Percentiles rank a stretch among this genome's conserved stretches.
phyloP scores from a whole-genome alignment of 2,888 invertebrate species.

The Oxycera nigricornis region DNA sequence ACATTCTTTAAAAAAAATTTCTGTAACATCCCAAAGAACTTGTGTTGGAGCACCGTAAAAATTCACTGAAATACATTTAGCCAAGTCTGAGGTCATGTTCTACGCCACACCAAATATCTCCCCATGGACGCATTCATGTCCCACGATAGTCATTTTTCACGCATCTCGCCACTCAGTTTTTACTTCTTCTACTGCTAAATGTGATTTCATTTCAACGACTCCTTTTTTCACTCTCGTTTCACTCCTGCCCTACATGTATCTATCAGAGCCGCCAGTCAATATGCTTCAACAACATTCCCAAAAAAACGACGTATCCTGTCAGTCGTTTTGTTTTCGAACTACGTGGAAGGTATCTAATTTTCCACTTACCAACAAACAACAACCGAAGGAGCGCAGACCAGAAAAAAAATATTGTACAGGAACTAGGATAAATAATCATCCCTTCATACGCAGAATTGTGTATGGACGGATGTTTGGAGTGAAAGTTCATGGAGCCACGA shows the following conservation, averaged over 20 bases:
- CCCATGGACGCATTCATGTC: conserved; percentile 12
- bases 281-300: neutral
- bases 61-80: neutral
- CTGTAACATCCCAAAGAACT: no score
- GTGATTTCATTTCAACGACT: neutral
- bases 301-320: neutral
- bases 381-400: neutral
- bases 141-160: conserved; percentile 19
- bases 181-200: neutral
- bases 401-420: neutral
- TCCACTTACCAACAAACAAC: neutral
- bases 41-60: no score
- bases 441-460: no score
- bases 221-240: neutral
- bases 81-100: conserved; percentile 18
- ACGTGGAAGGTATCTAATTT: neutral
- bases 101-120: neutral
- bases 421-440: neutral
- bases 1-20: no score
- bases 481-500: no score
- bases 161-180: neutral
- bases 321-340: neutral
- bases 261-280: neutral
- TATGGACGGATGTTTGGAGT: no score
- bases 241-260: neutral